Evolutionary conservation across 2,113 vertebrate genomes (phyloP).

Genomic region (Falcunculus frontatus): DNA sequence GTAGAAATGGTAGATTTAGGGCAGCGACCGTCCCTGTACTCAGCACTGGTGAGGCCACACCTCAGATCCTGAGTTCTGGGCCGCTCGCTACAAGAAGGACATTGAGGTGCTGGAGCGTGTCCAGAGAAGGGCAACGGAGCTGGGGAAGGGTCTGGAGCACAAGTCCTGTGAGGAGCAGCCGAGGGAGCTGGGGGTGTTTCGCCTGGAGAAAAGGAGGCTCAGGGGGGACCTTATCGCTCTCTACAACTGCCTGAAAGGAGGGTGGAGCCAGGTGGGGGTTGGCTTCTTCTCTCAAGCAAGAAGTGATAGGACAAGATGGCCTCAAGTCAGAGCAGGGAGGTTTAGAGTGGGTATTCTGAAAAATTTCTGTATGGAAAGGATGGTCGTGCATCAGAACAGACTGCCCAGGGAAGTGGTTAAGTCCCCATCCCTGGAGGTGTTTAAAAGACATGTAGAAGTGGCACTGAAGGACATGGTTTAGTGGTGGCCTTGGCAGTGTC

Average conservation of each 20-base stretch:
- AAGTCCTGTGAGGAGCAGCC: rapidly evolving
- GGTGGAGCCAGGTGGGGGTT: rapidly evolving
- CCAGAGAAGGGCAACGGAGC: neutral
- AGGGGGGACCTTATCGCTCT: rapidly evolving
- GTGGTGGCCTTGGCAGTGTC: neutral
- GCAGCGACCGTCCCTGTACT: neutral
- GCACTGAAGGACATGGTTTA: neutral
- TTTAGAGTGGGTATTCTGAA: neutral
- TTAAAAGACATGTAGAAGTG: neutral
- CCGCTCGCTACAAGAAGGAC: neutral
- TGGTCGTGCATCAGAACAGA: neutral
- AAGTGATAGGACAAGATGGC: neutral
- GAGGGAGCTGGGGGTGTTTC: neutral
- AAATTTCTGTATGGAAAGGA: neutral
- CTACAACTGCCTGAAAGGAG: neutral
- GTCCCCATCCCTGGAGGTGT: neutral
- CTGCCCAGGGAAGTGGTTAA: neutral
- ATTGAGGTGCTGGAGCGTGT: rapidly evolving
- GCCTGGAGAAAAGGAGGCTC: neutral
- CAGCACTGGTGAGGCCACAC: neutral
- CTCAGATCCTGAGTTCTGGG: neutral
- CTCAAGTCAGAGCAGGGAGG: neutral
- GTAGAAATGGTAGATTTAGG: neutral
- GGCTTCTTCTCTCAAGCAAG: no score
- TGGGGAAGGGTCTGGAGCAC: neutral